Conservation (phyloP, 2,888 invertebrate species). For the Dryadula phaetusa region DNA sequence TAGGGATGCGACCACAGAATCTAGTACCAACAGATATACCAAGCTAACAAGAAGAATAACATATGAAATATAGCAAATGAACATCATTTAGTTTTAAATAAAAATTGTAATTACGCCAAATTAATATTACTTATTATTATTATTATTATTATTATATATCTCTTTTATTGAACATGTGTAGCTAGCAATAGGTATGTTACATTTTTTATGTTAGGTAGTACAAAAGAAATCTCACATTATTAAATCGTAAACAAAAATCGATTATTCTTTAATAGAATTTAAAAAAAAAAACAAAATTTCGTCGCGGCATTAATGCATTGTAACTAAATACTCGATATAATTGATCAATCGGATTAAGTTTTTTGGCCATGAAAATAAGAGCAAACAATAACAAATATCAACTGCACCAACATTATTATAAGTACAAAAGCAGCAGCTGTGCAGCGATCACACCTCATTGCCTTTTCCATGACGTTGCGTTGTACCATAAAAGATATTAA, state of each 20-base stretch:
- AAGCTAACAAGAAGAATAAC: constrained; percentile 28
- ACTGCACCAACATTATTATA: constrained; percentile 59
- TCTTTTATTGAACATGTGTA: no score
- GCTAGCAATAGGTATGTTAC: no score
- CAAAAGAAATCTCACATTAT: no score
- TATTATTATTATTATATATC: no score
- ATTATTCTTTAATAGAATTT: background rate
- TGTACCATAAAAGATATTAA: constrained; percentile 76
- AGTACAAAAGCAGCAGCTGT: constrained; percentile 72
- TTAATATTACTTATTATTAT: no score
- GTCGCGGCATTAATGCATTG: background rate
- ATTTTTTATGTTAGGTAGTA: no score
- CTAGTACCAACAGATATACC: constrained; percentile 58
- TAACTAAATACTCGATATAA: constrained; percentile 25
- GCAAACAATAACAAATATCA: constrained; percentile 31
- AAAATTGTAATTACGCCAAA: no score
- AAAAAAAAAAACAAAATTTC: background rate
- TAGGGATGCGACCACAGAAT: constrained; percentile 61
- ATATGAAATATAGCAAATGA: background rate
- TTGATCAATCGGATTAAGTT: constrained; percentile 21
- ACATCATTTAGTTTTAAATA: no score
- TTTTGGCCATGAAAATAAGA: constrained; percentile 26
- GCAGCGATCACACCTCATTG: constrained; percentile 75
- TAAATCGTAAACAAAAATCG: no score
- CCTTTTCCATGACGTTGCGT: constrained; percentile 80